phyloP scores from a whole-genome alignment of 1,140 invertebrate species.

The Mylabris phalerata region DNA sequence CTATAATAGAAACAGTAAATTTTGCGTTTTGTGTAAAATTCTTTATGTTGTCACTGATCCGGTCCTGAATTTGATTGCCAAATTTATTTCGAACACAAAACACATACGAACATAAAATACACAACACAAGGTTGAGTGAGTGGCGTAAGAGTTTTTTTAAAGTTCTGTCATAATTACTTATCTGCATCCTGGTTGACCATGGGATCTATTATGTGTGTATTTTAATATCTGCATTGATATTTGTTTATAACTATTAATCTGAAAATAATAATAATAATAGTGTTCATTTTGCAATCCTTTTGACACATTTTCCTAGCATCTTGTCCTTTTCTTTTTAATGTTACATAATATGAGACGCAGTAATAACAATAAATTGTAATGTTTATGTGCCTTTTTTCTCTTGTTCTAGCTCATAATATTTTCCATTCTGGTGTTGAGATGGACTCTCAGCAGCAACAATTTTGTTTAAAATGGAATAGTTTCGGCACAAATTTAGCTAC shows the following conservation, averaged over 20 bases:
- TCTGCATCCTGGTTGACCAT: conserved; percentile 17
- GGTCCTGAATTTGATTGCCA: background rate
- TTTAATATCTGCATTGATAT: no score
- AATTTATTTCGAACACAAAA: conserved; percentile 1
- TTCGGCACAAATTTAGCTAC: conserved; percentile 82
- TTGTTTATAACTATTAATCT: no score
- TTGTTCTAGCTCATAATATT: conserved; percentile 40
- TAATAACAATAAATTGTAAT: no score
- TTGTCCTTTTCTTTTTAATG: no score
- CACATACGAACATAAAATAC: conserved; percentile 1
- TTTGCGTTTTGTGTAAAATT: no score
- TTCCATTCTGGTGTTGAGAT: conserved; percentile 50
- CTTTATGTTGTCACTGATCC: background rate
- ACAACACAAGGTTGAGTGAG: conserved; percentile 15
- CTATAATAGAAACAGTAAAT: no score
- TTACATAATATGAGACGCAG: no score
- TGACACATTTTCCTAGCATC: no score
- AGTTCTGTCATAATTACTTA: conserved; percentile 1
- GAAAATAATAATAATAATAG: no score
- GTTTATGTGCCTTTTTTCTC: conserved; percentile 4
- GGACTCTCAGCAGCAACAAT: conserved; percentile 83
- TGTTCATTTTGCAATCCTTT: no score
- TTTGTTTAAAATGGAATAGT: conserved; percentile 88
- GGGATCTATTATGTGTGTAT: conserved; percentile 3
- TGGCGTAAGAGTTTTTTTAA: conserved; percentile 7